A percentile compares a stretch with the other conserved stretches of the same genome.
Evolutionary conservation across 35 echinoderm and acorn worm species (phyloP).

Genomic region (Nesometra sesokonis): DNA sequence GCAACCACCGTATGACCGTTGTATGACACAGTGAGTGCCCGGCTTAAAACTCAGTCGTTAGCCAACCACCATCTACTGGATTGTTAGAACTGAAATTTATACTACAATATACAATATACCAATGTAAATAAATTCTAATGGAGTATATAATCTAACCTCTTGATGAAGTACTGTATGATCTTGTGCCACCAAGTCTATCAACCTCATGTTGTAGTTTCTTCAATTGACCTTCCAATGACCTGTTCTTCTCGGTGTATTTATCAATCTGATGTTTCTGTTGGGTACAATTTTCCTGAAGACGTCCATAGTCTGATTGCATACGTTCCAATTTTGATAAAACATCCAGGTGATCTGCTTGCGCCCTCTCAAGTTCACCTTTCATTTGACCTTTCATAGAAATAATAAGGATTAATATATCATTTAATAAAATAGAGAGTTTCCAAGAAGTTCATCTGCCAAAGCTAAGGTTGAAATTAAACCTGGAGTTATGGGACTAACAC

Average conservation of each 20-base stretch:
- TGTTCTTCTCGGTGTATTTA: conserved; percentile 6
- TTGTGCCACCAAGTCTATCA: neutral
- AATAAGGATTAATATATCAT: too few species aligned
- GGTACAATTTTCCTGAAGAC: conserved; percentile 31
- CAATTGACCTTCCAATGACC: neutral
- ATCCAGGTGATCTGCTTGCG: neutral
- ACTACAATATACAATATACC: neutral
- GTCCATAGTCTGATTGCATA: neutral
- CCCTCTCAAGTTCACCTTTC: conserved; percentile 73
- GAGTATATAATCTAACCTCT: neutral
- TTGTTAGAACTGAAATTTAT: too few species aligned
- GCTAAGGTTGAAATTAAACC: too few species aligned
- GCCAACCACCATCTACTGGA: too few species aligned
- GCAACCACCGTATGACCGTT: too few species aligned
- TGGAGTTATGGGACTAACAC: too few species aligned
- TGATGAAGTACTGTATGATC: neutral
- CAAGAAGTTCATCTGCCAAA: too few species aligned
- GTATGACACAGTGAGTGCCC: too few species aligned
- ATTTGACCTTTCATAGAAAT: conserved; percentile 22
- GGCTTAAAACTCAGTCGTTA: too few species aligned
- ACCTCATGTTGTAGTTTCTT: conserved; percentile 17
- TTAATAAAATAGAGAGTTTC: too few species aligned
- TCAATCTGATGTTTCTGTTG: conserved; percentile 37
- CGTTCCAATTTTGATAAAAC: neutral
- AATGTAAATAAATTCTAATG: neutral